Percentiles rank a stretch among this genome's conserved stretches.
Evolutionary conservation across 2,888 invertebrate species (phyloP).

Genomic region (Clunio marinus): DNA sequence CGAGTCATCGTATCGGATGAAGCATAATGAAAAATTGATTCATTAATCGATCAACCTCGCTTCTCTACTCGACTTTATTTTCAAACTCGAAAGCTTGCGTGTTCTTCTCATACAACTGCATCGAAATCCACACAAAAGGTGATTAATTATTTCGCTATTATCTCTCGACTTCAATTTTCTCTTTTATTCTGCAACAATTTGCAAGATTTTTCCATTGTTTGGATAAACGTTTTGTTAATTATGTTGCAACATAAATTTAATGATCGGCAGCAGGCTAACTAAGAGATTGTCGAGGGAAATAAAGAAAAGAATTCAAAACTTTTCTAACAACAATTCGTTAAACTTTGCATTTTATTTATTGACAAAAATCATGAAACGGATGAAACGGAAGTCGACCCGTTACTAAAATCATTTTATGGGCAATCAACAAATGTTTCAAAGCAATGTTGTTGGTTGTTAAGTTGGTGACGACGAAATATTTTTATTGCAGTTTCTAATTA

Average conservation of each 20-base stretch:
- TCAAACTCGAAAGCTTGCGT: conserved; percentile 17
- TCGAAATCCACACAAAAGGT: conserved; percentile 35
- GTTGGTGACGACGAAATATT: conserved; percentile 14
- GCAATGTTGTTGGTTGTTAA: no score
- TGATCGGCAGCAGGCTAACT: neutral
- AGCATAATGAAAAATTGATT: conserved; percentile 23
- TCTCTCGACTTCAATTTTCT: conserved; percentile 32
- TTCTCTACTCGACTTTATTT: neutral
- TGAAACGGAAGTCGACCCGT: conserved; percentile 38
- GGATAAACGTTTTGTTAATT: conserved; percentile 7
- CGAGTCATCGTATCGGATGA: conserved; percentile 3
- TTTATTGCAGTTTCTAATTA: conserved; percentile 21
- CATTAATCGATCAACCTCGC: conserved; percentile 13
- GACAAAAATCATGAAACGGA: conserved; percentile 30
- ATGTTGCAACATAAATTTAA: conserved; percentile 17
- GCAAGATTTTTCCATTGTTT: conserved; percentile 28
- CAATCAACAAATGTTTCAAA: conserved; percentile 6
- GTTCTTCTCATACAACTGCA: neutral
- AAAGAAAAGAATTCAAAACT: conserved; percentile 6
- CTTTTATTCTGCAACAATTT: conserved; percentile 11
- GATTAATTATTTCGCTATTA: conserved; percentile 37
- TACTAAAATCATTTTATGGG: conserved; percentile 34
- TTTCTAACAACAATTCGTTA: conserved; percentile 27
- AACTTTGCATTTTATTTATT: conserved; percentile 28
- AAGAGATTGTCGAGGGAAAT: neutral